These are phyloP conservation scores for Labeo calbasu DNA, from an alignment of 2,797 vertebrate species.

Conservation along the genomic window DNA sequence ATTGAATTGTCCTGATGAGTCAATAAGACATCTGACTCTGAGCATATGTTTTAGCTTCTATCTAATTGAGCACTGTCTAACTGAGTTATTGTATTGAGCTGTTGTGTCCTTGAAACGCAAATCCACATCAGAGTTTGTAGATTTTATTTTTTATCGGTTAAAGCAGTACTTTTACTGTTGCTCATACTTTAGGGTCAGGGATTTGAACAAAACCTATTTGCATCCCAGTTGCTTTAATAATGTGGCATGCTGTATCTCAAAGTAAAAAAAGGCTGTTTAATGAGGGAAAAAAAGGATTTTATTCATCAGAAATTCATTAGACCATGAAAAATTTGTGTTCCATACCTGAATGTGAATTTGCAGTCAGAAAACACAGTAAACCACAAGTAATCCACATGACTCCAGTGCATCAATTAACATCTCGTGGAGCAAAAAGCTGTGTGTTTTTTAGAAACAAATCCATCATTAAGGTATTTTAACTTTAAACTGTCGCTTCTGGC, in stretches of 20 bases:
- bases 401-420: not conserved
- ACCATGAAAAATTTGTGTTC: not conserved
- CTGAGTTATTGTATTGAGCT: constrained; percentile 34
- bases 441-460: not conserved
- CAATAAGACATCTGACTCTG: constrained; percentile 27
- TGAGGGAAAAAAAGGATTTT: not conserved
- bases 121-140: constrained; percentile 8
- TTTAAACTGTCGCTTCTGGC: not conserved
- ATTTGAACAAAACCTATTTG: not conserved
- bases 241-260: not conserved
- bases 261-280: not conserved
- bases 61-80: constrained; percentile 18
- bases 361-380: not conserved
- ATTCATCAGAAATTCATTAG: too few species aligned
- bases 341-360: not conserved
- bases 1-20: constrained; percentile 18
- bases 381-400: not conserved
- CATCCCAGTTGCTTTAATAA: not conserved
- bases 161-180: not conserved
- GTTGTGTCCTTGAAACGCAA: constrained; percentile 14
- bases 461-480: not conserved
- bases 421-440: not conserved
- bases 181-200: not conserved
- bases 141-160: not conserved
- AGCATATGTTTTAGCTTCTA: constrained; percentile 24